These are phyloP conservation scores for Danaus chrysippus DNA, from an alignment of 2,888 invertebrate genomes.

Conservation along the genomic window DNA sequence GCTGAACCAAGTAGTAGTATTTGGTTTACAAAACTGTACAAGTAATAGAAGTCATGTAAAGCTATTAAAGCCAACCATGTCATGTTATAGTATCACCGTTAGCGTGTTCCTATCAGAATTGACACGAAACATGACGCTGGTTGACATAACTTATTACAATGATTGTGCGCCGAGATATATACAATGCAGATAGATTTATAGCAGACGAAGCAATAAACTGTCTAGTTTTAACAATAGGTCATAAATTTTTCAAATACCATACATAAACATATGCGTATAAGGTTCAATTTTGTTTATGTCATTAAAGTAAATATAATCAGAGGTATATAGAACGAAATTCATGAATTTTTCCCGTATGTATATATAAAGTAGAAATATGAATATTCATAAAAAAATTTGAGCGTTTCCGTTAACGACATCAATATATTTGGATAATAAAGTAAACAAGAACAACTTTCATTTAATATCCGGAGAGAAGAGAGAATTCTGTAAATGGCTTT, in stretches of 20 bases:
- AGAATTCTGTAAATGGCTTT: constrained; percentile 35
- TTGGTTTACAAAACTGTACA: too few relatives aligned
- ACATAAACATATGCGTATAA: too few relatives aligned
- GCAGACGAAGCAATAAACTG: too few relatives aligned
- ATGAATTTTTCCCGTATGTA: too few relatives aligned
- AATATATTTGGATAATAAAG: constrained; percentile 20
- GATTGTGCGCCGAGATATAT: too few relatives aligned
- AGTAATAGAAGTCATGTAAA: background rate
- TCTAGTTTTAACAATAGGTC: too few relatives aligned
- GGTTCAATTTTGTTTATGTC: too few relatives aligned
- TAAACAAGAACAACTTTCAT: constrained; percentile 34
- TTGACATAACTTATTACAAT: constrained; percentile 26
- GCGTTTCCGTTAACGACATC: constrained; percentile 3
- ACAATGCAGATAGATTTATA: too few relatives aligned
- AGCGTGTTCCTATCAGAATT: constrained; percentile 1
- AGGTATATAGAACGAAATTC: too few relatives aligned
- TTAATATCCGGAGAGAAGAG: constrained; percentile 32
- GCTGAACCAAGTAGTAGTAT: background rate
- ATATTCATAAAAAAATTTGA: background rate
- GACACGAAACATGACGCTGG: constrained; percentile 18
- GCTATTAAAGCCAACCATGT: background rate
- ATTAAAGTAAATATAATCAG: too few relatives aligned
- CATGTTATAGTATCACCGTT: constrained; percentile 9
- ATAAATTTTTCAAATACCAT: too few relatives aligned
- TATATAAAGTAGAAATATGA: too few relatives aligned